Base-by-base conservation (phyloP, 2,797 vertebrate genomes). In the Microctenopoma steveboyesi region DNA sequence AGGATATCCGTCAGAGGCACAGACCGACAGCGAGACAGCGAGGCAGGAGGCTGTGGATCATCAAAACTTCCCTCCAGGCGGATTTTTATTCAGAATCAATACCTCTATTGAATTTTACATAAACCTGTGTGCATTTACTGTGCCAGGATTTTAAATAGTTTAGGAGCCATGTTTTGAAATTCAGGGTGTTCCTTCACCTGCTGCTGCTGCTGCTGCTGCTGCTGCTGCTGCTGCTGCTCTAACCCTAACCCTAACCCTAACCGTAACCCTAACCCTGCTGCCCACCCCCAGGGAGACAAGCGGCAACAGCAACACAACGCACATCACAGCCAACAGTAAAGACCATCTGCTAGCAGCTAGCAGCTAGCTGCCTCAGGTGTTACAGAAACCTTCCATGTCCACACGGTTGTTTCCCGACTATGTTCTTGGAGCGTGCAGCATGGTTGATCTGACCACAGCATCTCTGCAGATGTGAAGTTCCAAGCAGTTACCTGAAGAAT, bases 81-180 rank as follows among this genome's bases (percentile, higher is more conserved):
- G 12, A 42, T 64, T 83, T 86, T 70, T 75, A 83, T 86, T 81
- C 82, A 74, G 63, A 87, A 90, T 90, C 87, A 72, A 90, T 91
- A 85, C 54, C 64, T 64, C 28, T 51, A 78, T 79, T 89, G 81
- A 82, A 89, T 89, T 75, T 89, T 79, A 79, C 72, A 87, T 83
- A 54, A 83, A 70, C 58, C 79, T 53, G 8, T 37, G 42, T 62
- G 30, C 64, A 69, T 65, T 78, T 16, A 63, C 37, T 50, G 64
- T 66, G 43, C 25, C 6, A 13, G 39, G 55, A 76, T 51, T 64
- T 70, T 72, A 40, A 78, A 84, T 84, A 68, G 72, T 86, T 72
- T 30, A 83, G 62, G 73, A 84, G 53, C 45, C 67, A 12, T 3
- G 28, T 43, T 69, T 63, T 63, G n/a, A 81, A 58, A 79, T 83